Evolutionary conservation across 2,888 invertebrate genomes (phyloP), one percentile per base, ranked within the genome.

Genomic region (Ennomos erosarius): DNA sequence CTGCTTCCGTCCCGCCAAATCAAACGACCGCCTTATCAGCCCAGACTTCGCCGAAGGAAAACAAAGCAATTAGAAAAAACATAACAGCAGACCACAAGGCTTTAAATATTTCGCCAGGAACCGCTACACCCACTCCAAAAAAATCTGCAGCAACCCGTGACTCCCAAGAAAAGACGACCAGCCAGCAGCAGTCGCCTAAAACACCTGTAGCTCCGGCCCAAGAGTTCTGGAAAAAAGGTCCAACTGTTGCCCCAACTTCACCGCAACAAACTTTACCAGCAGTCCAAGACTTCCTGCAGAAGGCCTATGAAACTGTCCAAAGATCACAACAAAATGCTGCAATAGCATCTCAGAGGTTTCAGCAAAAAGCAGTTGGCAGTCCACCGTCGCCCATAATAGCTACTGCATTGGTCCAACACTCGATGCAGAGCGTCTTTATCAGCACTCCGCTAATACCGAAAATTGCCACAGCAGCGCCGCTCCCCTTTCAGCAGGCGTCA

Each of bases 201-300:
- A 35, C n/a, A 10, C 11, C 38, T 13, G 10, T 44, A 35, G 39
- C 42, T 9, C 33, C 42, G 1, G 35, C 46, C 9, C 51, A 47
- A 35, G 43, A 33, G 10, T 35, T 10, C 13, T 52, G 58, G 58
- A 53, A 48, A 43, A 58, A 37, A 10, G 10, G 34, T 2, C 11
- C 33, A 11, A 26, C 12, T n/a, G 26, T 26, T 26, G 34, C 37
- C 11, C 38, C 46, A 5, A 26, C 26, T n/a, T 0, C 53, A 6
- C 26, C 49, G n/a, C 49, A 39, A 6, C 8, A 45, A 11, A 50
- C 49, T 0, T 26, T 42, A 10, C 59, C 59, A 11, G 53, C 44
- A 1, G 59, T 59, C 9, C 53, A 59, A 13, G 38, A 54, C 40
- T 59, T 59, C 34, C n/a, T 59, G 8, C 49, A 54, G 12, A 49